Evolutionary conservation across 2,797 vertebrate species (phyloP), one percentile per base, ranked within the genome.

Genomic region (Chaunax sp.): DNA sequence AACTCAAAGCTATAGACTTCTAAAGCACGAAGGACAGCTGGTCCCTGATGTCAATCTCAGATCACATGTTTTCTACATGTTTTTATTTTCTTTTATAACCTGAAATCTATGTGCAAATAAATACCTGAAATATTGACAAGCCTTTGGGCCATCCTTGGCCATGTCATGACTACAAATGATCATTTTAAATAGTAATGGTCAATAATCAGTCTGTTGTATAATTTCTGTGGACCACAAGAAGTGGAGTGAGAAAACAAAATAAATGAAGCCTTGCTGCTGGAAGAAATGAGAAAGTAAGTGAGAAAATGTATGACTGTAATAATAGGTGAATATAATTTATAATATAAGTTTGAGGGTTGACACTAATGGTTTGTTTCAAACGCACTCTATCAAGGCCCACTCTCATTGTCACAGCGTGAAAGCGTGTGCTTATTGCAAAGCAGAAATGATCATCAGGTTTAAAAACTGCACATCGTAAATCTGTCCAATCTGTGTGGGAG

Each of bases 381-480:
- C 9, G 18, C 47, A 51, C 50, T 30, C 5, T 6, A 6, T 30
- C 28, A 30, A 9, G 28, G 28, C 28, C 28, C 28, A 30, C 28
- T 30, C 28, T 30, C 9, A 30, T 9, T 9, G 28, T 30, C 28
- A 30, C 28, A 30, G 28, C 3, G 9, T 30, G 28, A 30, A 30
- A 30, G 28, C 28, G 5, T 30, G 28, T 30, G 28, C 28, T 6
- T 30, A 30, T 30, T 30, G 9, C 28, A 2, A 30, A 30, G 9
- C 28, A 30, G 28, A 30, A 30, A 30, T 28, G 3, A 67, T 74
- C 58, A 52, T n/a, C 30, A 3, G n/a, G 11, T 55, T 60, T 20
- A 41, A 63, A 65, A 63, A 33, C n/a, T 35, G 51, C 37, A 30
- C 41, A 47, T 37, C 14, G 3, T 28, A 47, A 71, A 61, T 66